Evolutionary conservation across 2,888 invertebrate genomes (phyloP), one percentile per base, ranked within the genome.

Genomic region (Tryphoninae sp.): DNA sequence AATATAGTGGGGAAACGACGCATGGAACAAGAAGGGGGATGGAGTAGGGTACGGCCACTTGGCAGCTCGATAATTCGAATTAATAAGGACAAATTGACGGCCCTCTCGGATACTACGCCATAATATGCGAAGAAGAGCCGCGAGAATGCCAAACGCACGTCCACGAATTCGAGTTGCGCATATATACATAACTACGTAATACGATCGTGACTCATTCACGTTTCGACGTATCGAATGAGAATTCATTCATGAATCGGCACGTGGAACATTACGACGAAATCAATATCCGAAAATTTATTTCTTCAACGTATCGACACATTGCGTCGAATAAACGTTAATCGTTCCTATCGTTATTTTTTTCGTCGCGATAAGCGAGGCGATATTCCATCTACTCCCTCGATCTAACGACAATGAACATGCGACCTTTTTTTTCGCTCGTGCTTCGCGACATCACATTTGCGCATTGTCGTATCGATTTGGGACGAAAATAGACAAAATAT

Each of bases 11-110:
- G 42, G 69, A 23, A 61, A 19, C 59, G 16, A 19, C 49, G 16
- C 22, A 22, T 16, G 26, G 62, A 59, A 9, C 8, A 16, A 49
- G 22, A 51, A 64, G 59, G 55, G 69, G 59, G 55, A 64, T 79
- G 64, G 68, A 71, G 82, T 84, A 58, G 64, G 84, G 88, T 87
- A 86, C 86, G 86, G 86, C 86, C 88, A 89, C 89, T 90, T 89
- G 85, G 87, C 84, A 88, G 88, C 89, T 82, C 82, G 89, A 91
- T 91, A 90, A 91, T 91, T 91, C 87, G 89, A 90, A 91, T 90
- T 91, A 92, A 92, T 91, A 87, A 90, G 88, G 86, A 86, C 88
- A 90, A 91, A 92, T 91, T 91, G 90, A 84, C 89, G 84, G 86
- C 84, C 86, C 86, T 67, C 67, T 86, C 84, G 87, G 86, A 83